Percentiles rank a stretch among this genome's conserved stretches.
Conservation (phyloP, 2,888 invertebrate genomes). For the Schizotus pectinicornis region DNA sequence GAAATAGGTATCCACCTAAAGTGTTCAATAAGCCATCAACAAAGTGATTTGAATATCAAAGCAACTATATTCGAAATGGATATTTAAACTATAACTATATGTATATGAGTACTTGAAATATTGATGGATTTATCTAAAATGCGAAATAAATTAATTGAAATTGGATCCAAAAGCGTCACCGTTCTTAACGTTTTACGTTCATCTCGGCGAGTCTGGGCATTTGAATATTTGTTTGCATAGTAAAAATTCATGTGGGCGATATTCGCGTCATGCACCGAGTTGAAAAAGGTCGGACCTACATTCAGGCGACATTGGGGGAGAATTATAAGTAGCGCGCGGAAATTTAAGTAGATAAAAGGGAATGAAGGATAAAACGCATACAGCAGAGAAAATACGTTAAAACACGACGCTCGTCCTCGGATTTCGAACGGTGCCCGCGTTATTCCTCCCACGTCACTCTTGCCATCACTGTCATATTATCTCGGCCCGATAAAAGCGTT, state of each 20-base stretch:
- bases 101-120: no score
- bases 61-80: no score
- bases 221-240: constrained; percentile 26
- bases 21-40: no score
- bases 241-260: constrained; percentile 23
- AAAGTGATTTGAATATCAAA: no score
- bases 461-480: constrained; percentile 14
- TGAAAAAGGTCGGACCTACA: constrained; percentile 20
- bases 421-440: constrained; percentile 27
- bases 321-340: constrained; percentile 33
- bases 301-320: constrained; percentile 21
- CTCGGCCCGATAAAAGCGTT: constrained; percentile 23
- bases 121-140: no score
- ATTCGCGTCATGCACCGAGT: constrained; percentile 30
- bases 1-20: no score
- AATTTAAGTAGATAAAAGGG: constrained; percentile 38
- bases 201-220: background rate
- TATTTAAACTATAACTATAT: no score
- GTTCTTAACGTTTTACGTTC: background rate
- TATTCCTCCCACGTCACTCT: constrained; percentile 26
- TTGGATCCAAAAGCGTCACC: no score
- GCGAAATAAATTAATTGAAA: no score
- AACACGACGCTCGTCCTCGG: constrained; percentile 31
- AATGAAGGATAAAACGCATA: constrained; percentile 37
- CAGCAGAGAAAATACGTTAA: constrained; percentile 33